These are phyloP conservation scores for Sardina pilchardus DNA, from an alignment of 2,113 vertebrate genomes.

Conservation along the genomic window DNA sequence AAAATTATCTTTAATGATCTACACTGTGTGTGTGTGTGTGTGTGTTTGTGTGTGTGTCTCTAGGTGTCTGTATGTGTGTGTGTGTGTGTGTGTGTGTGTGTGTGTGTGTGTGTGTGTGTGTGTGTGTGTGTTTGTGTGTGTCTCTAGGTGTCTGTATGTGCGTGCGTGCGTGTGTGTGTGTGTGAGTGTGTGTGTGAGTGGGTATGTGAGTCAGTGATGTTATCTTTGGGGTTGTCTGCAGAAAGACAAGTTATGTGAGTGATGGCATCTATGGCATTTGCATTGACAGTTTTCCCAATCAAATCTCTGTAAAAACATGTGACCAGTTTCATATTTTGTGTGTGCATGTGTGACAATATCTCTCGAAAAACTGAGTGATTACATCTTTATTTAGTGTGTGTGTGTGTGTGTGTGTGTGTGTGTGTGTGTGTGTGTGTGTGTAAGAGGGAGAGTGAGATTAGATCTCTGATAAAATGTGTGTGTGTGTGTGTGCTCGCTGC, in stretches of 20 bases:
- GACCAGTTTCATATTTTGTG: background rate
- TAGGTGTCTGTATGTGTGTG: background rate
- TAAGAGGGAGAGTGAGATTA: background rate
- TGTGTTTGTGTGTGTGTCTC: background rate
- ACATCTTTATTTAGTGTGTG: background rate
- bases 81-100: background rate
- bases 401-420: no score
- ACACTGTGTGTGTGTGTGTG: background rate
- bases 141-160: no score
- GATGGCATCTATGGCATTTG: background rate
- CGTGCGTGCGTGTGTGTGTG: background rate
- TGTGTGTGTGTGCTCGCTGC: constrained; percentile 7
- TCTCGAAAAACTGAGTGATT: background rate
- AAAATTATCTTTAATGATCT: background rate
- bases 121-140: background rate
- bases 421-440: background rate
- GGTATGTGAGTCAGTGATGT: background rate
- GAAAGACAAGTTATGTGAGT: background rate
- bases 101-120: background rate
- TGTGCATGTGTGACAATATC: background rate
- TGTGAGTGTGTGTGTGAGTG: background rate
- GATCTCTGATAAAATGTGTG: background rate
- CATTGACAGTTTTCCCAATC: background rate
- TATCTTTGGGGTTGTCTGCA: background rate
- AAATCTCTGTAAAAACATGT: background rate